Evolutionary conservation across 2,113 vertebrate species (phyloP), one percentile per base, ranked within the genome.

Genomic region (Crotalus helleri): DNA sequence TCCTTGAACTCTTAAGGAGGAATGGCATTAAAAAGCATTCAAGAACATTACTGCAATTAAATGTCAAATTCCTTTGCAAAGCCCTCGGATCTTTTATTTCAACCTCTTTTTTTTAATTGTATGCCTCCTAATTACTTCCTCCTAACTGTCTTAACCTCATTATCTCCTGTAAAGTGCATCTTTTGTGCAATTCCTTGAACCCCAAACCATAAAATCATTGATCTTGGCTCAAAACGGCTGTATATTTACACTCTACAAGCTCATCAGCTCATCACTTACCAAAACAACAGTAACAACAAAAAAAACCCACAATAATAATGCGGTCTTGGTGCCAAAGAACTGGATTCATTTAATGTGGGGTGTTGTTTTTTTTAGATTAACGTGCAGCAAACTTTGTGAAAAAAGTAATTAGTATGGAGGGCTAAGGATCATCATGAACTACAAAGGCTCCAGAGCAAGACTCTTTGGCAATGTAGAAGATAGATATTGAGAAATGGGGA

Each of bases 61-160:
- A 58, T 10, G 39, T 44, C 7, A 24, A 57, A 10, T 85, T 55
- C 54, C 49, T 51, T 51, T 87, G 15, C 46, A 44, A 26, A 88
- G 58, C 15, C 54, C 81, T 91, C 5, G 39, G 64, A 85, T 55
- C 21, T n/a, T 92, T 15, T 51, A 46, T 23, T 46, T 89, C 13
- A 29, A 10, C 91, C 46, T 39, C 23, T 54, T 49, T 39, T 54
- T 49, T 54, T 74, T 44, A 10, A 8, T 11, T 1, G 17, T 13
- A 86, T 0, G 88, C 87, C 90, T 7, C 85, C 86, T 92, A 89
- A 91, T 93, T 89, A 85, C 90, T 89, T 91, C 92, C 85, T 94
- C 87, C 85, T 93, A 94, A 92, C 55, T 64, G 89, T 94, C 93
- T 94, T 93, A 93, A 93, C 93, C 93, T 95, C 44, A 0, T 90